Percentiles rank a stretch among this genome's conserved stretches.
phyloP scores from a whole-genome alignment of 2,888 invertebrate genomes.

The Eupithecia pulchellata region DNA sequence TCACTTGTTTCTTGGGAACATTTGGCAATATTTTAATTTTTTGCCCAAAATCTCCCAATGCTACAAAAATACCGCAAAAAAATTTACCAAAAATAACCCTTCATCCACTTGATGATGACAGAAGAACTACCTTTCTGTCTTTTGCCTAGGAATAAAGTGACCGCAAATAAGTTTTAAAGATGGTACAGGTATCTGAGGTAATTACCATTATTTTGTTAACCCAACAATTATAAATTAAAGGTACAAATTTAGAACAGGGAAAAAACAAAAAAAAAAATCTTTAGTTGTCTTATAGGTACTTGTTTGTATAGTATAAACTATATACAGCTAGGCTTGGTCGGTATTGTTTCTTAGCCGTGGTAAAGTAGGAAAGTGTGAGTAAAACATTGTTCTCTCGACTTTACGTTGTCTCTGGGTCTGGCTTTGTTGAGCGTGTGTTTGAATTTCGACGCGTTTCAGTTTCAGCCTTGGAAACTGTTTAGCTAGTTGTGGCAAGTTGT shows the following conservation, averaged over 20 bases:
- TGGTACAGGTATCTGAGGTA: neutral
- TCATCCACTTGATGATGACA: no score
- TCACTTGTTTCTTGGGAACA: no score
- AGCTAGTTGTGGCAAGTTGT: neutral
- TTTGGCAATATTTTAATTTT: no score
- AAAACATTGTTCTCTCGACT: slow-evolving; percentile 4
- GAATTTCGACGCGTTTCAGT: slow-evolving; percentile 21
- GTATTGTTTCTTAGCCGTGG: neutral
- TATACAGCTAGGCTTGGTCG: neutral
- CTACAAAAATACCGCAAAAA: no score
- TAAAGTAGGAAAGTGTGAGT: neutral
- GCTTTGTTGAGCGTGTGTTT: slow-evolving; percentile 31
- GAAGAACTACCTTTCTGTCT: no score
- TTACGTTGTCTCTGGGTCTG: slow-evolving; percentile 5
- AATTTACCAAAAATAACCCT: no score
- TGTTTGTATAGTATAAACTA: neutral
- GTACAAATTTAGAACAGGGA: neutral
- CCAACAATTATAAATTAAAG: no score
- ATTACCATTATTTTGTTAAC: neutral
- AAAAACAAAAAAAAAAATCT: neutral
- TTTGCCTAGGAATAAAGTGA: no score
- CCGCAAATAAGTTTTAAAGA: no score
- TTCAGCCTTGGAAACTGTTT: slow-evolving; percentile 15
- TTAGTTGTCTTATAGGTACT: neutral
- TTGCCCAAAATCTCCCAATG: no score